phyloP scores from a whole-genome alignment of 2,888 invertebrate species.

The Phortica magna region DNA sequence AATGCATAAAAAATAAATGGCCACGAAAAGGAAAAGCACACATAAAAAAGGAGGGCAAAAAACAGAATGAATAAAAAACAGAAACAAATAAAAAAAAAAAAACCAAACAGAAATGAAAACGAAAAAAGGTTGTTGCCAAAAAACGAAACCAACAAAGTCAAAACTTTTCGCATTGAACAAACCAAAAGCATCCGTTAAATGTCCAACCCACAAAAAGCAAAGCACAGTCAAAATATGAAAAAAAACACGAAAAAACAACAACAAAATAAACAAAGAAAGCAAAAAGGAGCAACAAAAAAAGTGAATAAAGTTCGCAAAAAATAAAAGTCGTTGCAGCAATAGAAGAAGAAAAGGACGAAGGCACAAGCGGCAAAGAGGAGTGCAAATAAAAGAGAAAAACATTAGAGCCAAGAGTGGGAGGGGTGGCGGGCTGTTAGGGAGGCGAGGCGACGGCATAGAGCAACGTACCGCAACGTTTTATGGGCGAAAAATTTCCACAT shows the following conservation, averaged over 20 bases:
- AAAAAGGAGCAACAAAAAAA: conserved; percentile 4
- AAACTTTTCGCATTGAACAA: conserved; percentile 51
- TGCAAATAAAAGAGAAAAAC: neutral
- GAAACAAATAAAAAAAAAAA: conserved; percentile 15
- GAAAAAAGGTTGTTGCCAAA: neutral
- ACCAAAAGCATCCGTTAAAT: conserved; percentile 50
- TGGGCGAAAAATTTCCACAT: conserved; percentile 44
- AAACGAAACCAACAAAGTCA: conserved; percentile 30
- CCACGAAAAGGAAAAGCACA: conserved; percentile 8
- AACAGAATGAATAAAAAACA: neutral
- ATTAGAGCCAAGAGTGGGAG: conserved; percentile 19
- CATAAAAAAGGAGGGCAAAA: neutral
- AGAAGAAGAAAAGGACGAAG: neutral
- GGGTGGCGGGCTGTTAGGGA: neutral
- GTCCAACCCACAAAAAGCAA: conserved; percentile 40
- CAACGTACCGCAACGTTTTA: conserved; percentile 15
- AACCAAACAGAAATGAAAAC: conserved; percentile 7
- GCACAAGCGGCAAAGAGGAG: neutral
- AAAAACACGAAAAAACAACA: neutral
- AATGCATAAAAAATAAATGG: conserved; percentile 33
- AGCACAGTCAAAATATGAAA: conserved; percentile 20
- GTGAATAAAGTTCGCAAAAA: conserved; percentile 7
- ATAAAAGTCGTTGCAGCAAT: neutral
- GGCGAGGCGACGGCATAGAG: conserved; percentile 9
- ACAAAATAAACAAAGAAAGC: neutral